Evolutionary conservation across 2,113 vertebrate genomes (phyloP), one percentile per base, ranked within the genome.

Genomic region (Psilopogon haemacephalus): DNA sequence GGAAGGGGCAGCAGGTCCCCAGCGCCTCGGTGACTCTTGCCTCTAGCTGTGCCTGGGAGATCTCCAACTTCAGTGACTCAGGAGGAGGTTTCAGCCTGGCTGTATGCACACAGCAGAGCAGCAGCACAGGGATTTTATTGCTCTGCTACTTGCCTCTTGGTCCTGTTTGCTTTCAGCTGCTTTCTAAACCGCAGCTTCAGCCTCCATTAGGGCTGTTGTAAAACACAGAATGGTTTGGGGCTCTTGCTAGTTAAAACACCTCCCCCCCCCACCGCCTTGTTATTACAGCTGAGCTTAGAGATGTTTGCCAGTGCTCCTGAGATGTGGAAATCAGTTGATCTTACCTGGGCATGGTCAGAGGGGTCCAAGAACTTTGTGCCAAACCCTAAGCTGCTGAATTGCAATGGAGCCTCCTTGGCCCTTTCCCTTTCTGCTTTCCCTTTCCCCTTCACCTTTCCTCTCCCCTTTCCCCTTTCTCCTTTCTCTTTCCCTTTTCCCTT

Each of bases 161-260:
- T 89, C 93, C 84, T 93, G 2, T 94, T 94, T 94, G 76, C 76
- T 90, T 24, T 79, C 26, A 77, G 79, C 63, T 85, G 1, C 95
- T 94, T 95, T 94, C 96, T 88, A 93, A 96, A 93, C 96, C 90
- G 7, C 96, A 89, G 3, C 72, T 97, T 95, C 93, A 92, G 88
- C 21, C 32, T 95, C 94, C 90, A 79, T 97, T 92, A 95, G 93
- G 82, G 96, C 92, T 80, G 95, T 60, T 91, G 90, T 93, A 89
- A 97, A 96, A 65, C 71, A 87, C 23, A 23, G 87, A 67, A 60
- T 17, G 60, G 75, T 68, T 95, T 79, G 50, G 92, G 92, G 71
- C 81, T 81, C 91, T 82, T 68, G 30, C 27, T 64, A 2, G 93
- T 88, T 73, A 59, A 90, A 88, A 64, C 64, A 20, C 5, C 48